phyloP scores from a whole-genome alignment of 2,797 vertebrate species.

The Mycteria americana region DNA sequence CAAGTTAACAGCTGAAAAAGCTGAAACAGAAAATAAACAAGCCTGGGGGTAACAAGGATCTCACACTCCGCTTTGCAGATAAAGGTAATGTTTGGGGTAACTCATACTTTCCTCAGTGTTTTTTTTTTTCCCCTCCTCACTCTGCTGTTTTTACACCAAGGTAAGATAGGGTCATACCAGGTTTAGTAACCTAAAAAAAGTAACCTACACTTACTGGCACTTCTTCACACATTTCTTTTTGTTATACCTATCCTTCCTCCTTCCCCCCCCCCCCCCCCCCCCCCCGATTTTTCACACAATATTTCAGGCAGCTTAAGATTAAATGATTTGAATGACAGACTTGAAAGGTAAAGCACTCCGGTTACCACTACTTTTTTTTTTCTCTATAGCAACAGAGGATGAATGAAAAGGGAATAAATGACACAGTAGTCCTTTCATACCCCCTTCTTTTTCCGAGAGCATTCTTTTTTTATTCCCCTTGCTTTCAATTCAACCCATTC shows the following conservation, averaged over 20 bases:
- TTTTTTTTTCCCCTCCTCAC: neutral
- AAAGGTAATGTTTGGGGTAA: neutral
- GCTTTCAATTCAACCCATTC: constrained; percentile 52
- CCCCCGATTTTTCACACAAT: neutral
- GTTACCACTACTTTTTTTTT: neutral
- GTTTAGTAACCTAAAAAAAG: neutral
- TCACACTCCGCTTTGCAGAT: neutral
- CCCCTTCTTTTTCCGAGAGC: constrained; percentile 4
- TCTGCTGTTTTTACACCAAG: neutral
- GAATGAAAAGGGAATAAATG: constrained; percentile 51
- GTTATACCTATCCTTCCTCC: neutral
- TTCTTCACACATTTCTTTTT: neutral
- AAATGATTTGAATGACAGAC: constrained; percentile 11
- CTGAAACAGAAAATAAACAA: constrained; percentile 14
- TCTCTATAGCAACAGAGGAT: neutral
- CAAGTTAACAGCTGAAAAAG: neutral
- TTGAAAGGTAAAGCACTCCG: constrained; percentile 30
- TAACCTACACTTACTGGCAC: neutral
- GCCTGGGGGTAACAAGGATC: neutral
- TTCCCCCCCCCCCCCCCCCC: accelerated
- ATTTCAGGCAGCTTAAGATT: neutral
- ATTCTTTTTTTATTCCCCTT: constrained; percentile 34
- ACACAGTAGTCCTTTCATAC: constrained; percentile 47
- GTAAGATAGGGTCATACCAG: neutral
- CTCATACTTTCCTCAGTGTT: neutral